These are phyloP conservation scores for Hassar affinis DNA, from an alignment of 2,113 vertebrate species.

Conservation along the genomic window DNA sequence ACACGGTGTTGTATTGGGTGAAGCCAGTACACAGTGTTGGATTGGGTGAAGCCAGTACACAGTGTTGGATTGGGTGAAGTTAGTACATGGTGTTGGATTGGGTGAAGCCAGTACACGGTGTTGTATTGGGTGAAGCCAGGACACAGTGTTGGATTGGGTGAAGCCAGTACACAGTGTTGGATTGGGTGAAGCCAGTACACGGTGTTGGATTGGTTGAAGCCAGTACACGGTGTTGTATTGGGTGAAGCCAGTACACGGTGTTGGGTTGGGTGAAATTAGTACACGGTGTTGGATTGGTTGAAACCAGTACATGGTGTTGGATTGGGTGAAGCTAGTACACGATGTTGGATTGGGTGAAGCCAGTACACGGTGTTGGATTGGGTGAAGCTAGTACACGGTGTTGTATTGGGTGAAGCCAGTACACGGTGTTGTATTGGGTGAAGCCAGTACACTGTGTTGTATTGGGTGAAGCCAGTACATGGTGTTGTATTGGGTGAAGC, in stretches of 20 bases:
- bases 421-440: too few relatives aligned
- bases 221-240: not conserved
- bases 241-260: not conserved
- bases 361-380: not conserved
- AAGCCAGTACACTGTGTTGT: too few relatives aligned
- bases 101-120: not conserved
- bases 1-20: too few relatives aligned
- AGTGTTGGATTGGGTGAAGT: too few relatives aligned
- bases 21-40: not conserved
- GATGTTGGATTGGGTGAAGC: too few relatives aligned
- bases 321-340: not conserved
- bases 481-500: too few relatives aligned
- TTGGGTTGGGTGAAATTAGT: not conserved
- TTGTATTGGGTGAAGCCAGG: too few relatives aligned
- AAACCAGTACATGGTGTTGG: not conserved
- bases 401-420: not conserved
- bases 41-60: not conserved
- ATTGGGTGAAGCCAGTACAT: too few relatives aligned
- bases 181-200: not conserved
- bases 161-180: not conserved
- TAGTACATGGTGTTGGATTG: not conserved
- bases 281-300: too few relatives aligned
- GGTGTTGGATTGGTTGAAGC: too few relatives aligned
- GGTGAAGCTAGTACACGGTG: not conserved
- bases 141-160: too few relatives aligned